Conservation (phyloP, 2,888 invertebrate genomes). For the Saturnia japonica region DNA sequence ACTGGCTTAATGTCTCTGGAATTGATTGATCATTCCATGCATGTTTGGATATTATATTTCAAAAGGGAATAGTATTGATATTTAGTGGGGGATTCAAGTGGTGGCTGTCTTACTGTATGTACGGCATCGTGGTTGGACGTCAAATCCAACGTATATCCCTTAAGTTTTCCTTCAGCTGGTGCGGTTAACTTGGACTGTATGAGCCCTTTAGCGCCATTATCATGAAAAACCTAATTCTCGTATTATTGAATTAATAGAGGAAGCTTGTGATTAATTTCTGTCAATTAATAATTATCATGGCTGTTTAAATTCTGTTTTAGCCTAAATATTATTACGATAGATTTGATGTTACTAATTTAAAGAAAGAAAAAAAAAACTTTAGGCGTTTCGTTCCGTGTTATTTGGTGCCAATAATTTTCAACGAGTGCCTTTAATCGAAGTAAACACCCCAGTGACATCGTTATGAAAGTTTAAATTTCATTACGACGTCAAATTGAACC, state of each 20-base stretch:
- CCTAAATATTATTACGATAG: neutral
- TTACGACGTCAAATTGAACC: neutral
- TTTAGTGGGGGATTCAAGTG: neutral
- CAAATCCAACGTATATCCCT: neutral
- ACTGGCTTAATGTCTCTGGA: no score
- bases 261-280: neutral
- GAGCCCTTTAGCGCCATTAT: neutral
- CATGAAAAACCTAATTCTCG: neutral
- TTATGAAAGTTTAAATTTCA: neutral
- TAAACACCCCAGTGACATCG: constrained; percentile 1
- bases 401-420: constrained; percentile 8
- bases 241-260: neutral
- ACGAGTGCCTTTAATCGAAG: neutral
- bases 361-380: neutral
- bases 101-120: neutral
- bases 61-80: neutral
- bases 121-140: neutral
- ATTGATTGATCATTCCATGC: no score
- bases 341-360: neutral
- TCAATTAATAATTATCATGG: neutral
- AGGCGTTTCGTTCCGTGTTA: neutral
- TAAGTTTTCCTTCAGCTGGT: neutral
- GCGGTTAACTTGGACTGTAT: neutral
- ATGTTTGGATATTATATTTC: neutral
- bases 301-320: neutral